Base-by-base conservation (phyloP, 2,888 invertebrate species). In the Xiphydria camelus region DNA sequence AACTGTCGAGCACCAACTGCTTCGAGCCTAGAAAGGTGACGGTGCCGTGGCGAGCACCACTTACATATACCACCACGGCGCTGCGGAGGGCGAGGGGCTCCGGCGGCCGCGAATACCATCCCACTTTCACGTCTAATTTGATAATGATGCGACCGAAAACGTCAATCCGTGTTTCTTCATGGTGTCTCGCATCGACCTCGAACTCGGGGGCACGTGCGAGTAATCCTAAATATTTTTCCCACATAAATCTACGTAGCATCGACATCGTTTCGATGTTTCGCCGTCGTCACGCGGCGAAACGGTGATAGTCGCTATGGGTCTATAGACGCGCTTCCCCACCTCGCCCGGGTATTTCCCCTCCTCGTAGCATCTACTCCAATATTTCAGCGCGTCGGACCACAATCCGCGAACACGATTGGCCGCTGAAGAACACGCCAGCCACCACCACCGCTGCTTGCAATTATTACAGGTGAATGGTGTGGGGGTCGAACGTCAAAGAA, bases 81-180 rank as follows among this genome's bases (percentile, higher is more conserved):
- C 9, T 12, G 12, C 12, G 29, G 15, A 29, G 29, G 29, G 29
- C 29, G 15, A 12, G 29, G 15, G 29, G 29, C 29, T 29, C 29
- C 29, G 29, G 29, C 29, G 15, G 29, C 29, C 29, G 29, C 29
- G 29, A 29, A 12, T 14, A 6, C 29, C 29, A 29, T 29, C 6
- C 15, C 15, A 29, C 29, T 29, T 29, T 29, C 29, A 12, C 12
- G 29, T n/a, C n/a, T n/a, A n/a, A n/a, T n/a, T n/a, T n/a, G n/a
- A n/a, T n/a, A n/a, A n/a, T n/a, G n/a, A n/a, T n/a, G n/a, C n/a
- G n/a, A n/a, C n/a, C n/a, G n/a, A n/a, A n/a, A n/a, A n/a, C n/a
- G n/a, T n/a, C n/a, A n/a, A n/a, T n/a, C n/a, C n/a, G n/a, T n/a
- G n/a, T n/a, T n/a, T n/a, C n/a, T n/a, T n/a, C n/a, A n/a, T n/a